A percentile compares a stretch with the other conserved stretches of the same genome.
These are phyloP conservation scores for Cantharis rufa DNA, from an alignment of 2,888 invertebrate genomes.

Conservation along the genomic window DNA sequence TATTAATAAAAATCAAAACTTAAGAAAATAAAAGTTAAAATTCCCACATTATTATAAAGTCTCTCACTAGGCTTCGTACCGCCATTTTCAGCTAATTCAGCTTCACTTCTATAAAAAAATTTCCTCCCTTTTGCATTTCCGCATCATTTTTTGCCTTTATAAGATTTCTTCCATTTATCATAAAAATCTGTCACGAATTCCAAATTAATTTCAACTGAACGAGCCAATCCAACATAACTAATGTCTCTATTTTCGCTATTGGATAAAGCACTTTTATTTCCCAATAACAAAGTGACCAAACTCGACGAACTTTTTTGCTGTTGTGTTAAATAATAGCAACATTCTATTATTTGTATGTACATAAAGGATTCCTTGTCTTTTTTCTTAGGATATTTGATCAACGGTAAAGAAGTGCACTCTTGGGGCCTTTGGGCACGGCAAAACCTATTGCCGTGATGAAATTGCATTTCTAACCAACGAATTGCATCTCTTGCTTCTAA, in stretches of 20 bases:
- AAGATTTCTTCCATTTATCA: constrained; percentile 80
- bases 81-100: background rate
- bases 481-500: constrained; percentile 88
- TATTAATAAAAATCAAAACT: background rate
- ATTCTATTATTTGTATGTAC: constrained; percentile 81
- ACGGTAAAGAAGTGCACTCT: constrained; percentile 74
- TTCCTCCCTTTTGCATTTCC: background rate
- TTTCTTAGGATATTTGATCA: constrained; percentile 76
- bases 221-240: constrained; percentile 77
- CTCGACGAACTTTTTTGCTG: constrained; percentile 61
- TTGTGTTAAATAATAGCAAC: constrained; percentile 76
- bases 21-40: background rate
- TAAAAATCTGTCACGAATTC: constrained; percentile 84
- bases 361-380: constrained; percentile 74
- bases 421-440: constrained; percentile 84
- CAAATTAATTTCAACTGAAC: constrained; percentile 79
- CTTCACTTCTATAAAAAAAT: constrained; percentile 23
- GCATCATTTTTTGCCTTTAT: constrained; percentile 67
- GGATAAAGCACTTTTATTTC: constrained; percentile 52
- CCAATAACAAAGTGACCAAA: constrained; percentile 80
- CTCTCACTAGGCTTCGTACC: background rate
- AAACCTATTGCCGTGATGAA: constrained; percentile 84
- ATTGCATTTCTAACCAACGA: constrained; percentile 88
- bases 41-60: background rate
- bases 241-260: constrained; percentile 65